Base-by-base conservation (phyloP, 2,113 vertebrate genomes). In the Crypturellus undulatus region DNA sequence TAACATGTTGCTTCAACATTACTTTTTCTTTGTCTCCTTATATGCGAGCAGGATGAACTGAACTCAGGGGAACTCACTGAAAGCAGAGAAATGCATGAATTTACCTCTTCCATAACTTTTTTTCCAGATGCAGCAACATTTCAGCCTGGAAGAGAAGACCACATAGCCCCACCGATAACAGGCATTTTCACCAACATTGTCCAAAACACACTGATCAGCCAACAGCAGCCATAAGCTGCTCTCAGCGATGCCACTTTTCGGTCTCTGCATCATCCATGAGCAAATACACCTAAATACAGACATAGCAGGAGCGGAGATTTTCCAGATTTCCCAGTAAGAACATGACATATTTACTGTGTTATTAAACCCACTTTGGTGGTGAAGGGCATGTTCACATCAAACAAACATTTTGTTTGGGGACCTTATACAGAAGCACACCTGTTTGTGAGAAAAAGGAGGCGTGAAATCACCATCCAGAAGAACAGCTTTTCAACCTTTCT, bases 1-100 rank as follows among this genome's bases (percentile, higher is more conserved):
- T 65, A 0, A 63, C 14, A 21, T 22, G n/a, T 0, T 0, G 73
- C 14, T 4, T 59, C n/a, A 43, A 20, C 12, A 22, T 10, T n/a
- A 1, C 22, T 1, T 0, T 28, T 68, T 56, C 43, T 86, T 83
- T 89, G 30, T 21, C 9, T 72, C 17, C 43, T 47, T 36, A 58
- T 3, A 26, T 13, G 11, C 8, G 7, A 75, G 18, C 24, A 60
- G 45, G 25, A 73, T 17, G 73, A 80, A 58, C 19, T 63, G 47
- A 84, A 5, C 40, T 13, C 40, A 42, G 40, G 8, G 8, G 19
- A 80, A 58, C 19, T 59, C 34, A 40, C 1, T 63, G 42, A 84
- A 5, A 2, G 68, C 28, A 65, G 21, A 70, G 5, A 59, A 75
- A 82, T 24, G 11, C 21, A 22, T 24, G 49, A 49, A 49, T 49